Evolutionary conservation across 2,113 vertebrate genomes (phyloP), one percentile per base, ranked within the genome.

Genomic region (Calyptommatus sinebrachiatus): DNA sequence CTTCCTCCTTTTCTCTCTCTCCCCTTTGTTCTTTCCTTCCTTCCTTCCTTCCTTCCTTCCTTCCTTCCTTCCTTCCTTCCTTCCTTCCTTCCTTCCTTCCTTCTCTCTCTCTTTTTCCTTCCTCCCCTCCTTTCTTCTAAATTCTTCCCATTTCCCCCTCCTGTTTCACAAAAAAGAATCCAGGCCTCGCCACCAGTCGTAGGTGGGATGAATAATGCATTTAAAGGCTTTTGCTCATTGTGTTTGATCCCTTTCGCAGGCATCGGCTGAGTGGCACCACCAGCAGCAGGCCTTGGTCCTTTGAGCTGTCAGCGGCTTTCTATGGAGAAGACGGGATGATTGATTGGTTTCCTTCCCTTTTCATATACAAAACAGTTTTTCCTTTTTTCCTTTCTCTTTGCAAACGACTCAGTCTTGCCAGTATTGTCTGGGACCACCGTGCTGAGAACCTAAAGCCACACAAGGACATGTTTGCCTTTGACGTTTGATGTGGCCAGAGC

Each of bases 131-230:
- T 69, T 71, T 53, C 67, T 71, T 45, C n/a, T 53, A 83, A 85
- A 83, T 65, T 50, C 65, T 75, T 45, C 7, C 7, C 29, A 21
- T 14, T 31, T 29, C 26, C 14, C 24, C 45, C 45, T 6, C 45
- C 70, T 10, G 5, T 24, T n/a, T 10, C 8, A 24, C n/a, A 74
- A 35, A 74, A 50, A 50, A 28, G 28, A 50, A 48, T 24, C 2
- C 21, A 31, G 6, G 61, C 86, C 73, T 28, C 67, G 65, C 81
- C n/a, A n/a, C n/a, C n/a, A n/a, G n/a, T n/a, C n/a, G n/a, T n/a
- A n/a, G 91, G 87, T 83, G 87, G 84, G 76, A 94, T 94, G 91
- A 93, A 93, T 92, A 93, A 93, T 92, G 92, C 92, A 93, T 94
- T 85, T 89, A 90, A 92, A 89, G 80, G 75, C 87, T 86, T 89